A percentile compares a stretch with the other conserved stretches of the same genome.
Evolutionary conservation across 2,113 vertebrate species (phyloP).

Genomic region (Coptodon rendalli): DNA sequence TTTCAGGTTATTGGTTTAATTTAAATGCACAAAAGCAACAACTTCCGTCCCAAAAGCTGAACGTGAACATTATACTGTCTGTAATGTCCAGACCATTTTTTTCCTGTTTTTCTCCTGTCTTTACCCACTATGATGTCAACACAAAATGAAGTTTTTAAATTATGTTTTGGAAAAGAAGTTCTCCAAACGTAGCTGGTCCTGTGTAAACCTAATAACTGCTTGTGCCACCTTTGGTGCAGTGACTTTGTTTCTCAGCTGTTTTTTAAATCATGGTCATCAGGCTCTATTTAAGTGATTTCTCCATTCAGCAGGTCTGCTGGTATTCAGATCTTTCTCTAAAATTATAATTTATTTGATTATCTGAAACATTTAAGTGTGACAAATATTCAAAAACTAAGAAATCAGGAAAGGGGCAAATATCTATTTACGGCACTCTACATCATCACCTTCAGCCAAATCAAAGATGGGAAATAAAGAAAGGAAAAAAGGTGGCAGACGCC

Average conservation of each 20-base stretch:
- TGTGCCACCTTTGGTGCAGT: neutral
- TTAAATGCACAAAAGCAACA: neutral
- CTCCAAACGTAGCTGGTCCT: neutral
- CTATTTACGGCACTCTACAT: neutral
- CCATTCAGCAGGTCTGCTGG: neutral
- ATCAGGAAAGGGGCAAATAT: neutral
- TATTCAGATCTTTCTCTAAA: neutral
- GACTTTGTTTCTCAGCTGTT: neutral
- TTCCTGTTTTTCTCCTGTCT: neutral
- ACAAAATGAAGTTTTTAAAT: neutral
- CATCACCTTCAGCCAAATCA: neutral
- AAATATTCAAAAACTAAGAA: neutral
- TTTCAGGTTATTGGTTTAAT: neutral
- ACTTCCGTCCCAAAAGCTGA: neutral
- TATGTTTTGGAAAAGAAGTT: neutral
- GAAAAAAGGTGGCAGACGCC: neutral
- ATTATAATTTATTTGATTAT: neutral
- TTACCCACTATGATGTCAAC: neutral
- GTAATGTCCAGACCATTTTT: neutral
- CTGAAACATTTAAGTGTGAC: neutral
- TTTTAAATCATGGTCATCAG: neutral
- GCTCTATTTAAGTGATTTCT: neutral
- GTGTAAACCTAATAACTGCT: neutral
- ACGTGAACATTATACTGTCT: neutral
- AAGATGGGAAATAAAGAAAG: neutral